Evolutionary conservation across 1,140 invertebrate genomes (phyloP), one percentile per base, ranked within the genome.

Genomic region (Ceratina calcarata): DNA sequence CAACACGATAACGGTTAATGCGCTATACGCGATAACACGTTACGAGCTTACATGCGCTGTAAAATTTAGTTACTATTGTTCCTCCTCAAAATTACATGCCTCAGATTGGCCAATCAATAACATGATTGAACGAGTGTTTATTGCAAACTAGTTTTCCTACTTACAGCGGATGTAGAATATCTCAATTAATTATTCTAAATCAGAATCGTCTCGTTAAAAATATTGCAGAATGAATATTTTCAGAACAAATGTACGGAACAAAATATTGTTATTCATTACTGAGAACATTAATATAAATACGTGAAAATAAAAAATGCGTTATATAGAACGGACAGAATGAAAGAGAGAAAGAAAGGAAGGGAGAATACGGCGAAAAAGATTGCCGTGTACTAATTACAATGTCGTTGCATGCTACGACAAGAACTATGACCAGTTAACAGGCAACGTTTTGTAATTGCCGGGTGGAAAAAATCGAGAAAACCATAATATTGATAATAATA

Each of bases 351-450:
- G 20, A 60, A 58, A 24, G 55, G 22, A 8, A 22, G 57, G 18
- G 55, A 55, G 1, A n/a, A n/a, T 55, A 57, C 49, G 45, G 60
- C 18, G 60, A 78, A 76, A 83, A 81, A 82, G 70, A 83, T 82
- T 73, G 64, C 68, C 60, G 66, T 78, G 61, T 85, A 37, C 32
- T 37, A 86, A 86, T 86, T 85, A 76, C 85, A 13, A 83, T 58
- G 60, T 78, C 78, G 78, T 78, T 81, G 71, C 65, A 75, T 70
- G 74, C 74, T 61, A 24, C 49, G 24, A 55, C 58, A 53, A 71
- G 49, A 71, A 78, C 27, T 72, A 57, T n/a, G 68, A 55, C 51
- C 68, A 60, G 27, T 53, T 68, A 77, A 77, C 74, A 76, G 74
- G 74, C 74, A 27, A 78, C 32, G 16, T 24, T 24, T 51, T 27